Evolutionary conservation across 2,113 vertebrate genomes (phyloP).

Genomic region (Arizona elegans): DNA sequence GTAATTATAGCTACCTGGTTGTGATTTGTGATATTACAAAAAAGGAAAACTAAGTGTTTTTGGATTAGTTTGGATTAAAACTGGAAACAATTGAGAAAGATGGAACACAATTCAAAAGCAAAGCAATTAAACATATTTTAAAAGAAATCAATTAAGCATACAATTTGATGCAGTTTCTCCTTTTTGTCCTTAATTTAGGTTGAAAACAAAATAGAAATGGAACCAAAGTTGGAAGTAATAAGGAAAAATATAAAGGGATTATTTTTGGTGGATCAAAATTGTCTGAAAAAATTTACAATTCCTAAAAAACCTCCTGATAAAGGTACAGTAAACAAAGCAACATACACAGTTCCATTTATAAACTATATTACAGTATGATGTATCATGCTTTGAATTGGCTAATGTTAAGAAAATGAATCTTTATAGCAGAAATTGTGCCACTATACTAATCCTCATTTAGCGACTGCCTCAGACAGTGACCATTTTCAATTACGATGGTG

Average conservation of each 20-base stretch:
- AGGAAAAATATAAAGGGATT: not conserved
- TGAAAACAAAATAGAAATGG: slow-evolving; percentile 18
- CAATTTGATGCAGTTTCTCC: not conserved
- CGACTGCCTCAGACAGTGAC: not conserved
- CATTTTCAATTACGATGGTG: not conserved
- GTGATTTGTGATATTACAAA: not conserved
- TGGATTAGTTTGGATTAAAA: not conserved
- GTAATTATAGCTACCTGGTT: not conserved
- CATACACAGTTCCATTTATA: not conserved
- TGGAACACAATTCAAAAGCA: not conserved
- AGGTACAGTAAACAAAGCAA: slow-evolving; percentile 8
- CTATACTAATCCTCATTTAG: not conserved
- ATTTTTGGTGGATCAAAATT: slow-evolving; percentile 5
- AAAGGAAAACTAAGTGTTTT: not conserved
- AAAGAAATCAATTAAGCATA: not conserved
- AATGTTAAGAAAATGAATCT: not conserved
- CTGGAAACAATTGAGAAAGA: not conserved
- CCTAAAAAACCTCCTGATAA: slow-evolving; percentile 25
- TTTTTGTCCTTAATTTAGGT: slow-evolving; percentile 8
- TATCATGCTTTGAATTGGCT: not conserved
- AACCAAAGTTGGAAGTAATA: not conserved
- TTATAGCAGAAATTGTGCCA: not conserved
- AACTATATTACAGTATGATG: not conserved
- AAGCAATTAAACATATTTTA: not conserved
- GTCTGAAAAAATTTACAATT: slow-evolving; percentile 24